phyloP scores from a whole-genome alignment of 2,888 invertebrate species.

The Latrodectus hesperus region DNA sequence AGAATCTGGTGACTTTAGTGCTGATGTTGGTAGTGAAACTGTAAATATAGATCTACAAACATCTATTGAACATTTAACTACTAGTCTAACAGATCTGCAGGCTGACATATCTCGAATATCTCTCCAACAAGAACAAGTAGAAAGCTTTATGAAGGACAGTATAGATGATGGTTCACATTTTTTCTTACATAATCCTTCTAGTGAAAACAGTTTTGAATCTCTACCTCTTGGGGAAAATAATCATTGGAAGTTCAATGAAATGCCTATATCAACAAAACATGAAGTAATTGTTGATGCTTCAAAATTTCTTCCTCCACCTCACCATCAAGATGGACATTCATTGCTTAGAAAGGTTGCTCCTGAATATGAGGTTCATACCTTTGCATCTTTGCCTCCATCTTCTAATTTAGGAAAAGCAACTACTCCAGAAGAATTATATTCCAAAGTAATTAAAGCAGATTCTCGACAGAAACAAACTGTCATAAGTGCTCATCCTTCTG shows the following conservation, averaged over 20 bases:
- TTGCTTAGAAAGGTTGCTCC: background rate
- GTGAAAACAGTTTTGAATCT: conserved; percentile 21
- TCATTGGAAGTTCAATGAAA: conserved; percentile 36
- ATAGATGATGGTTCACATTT: conserved; percentile 64
- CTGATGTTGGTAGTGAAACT: conserved; percentile 49
- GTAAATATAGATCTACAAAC: conserved; percentile 71
- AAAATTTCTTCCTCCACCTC: conserved; percentile 16
- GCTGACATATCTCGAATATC: conserved; percentile 93
- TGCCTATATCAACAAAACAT: conserved; percentile 14
- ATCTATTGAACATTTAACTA: conserved; percentile 81
- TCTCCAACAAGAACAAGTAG: conserved; percentile 82
- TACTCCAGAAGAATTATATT: conserved; percentile 51
- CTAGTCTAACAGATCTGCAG: conserved; percentile 94
- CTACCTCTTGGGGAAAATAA: background rate
- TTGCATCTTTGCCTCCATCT: conserved; percentile 39
- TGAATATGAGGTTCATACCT: conserved; percentile 9
- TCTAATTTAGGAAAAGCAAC: conserved; percentile 8
- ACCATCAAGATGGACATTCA: conserved; percentile 13
- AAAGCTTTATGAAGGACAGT: conserved; percentile 66
- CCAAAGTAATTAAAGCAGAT: conserved; percentile 54
- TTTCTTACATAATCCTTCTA: conserved; percentile 50
- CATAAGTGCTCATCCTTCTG: background rate
- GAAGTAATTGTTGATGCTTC: background rate
- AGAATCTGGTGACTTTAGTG: background rate
- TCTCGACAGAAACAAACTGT: conserved; percentile 15